These are phyloP conservation scores for Lasius platythorax DNA, from an alignment of 2,888 invertebrate species.

Conservation along the genomic window DNA sequence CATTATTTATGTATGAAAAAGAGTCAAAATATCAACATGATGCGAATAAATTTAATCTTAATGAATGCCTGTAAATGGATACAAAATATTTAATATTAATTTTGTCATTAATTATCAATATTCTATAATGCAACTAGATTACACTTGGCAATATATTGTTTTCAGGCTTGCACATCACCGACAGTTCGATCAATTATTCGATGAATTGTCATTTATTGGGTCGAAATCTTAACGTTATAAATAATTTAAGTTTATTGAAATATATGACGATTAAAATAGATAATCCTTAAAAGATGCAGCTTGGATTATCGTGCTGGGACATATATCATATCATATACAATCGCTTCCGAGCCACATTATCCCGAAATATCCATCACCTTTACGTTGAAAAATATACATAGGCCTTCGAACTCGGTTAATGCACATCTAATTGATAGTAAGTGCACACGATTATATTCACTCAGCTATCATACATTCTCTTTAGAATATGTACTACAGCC, in stretches of 20 bases:
- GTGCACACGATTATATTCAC: slow-evolving; percentile 29
- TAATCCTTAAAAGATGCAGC: background rate
- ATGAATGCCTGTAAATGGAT: slow-evolving; percentile 15
- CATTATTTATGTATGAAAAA: slow-evolving; percentile 42
- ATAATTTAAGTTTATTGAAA: background rate
- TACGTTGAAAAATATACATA: background rate
- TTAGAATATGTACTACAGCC: slow-evolving; percentile 15
- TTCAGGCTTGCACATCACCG: background rate
- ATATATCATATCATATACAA: background rate
- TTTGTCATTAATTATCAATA: slow-evolving; percentile 48
- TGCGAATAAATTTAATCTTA: slow-evolving; percentile 28
- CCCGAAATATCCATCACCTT: background rate
- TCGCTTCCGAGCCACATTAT: background rate
- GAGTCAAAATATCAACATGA: slow-evolving; percentile 20
- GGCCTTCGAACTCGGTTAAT: background rate
- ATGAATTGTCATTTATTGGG: slow-evolving; percentile 19
- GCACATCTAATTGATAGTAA: slow-evolving; percentile 34
- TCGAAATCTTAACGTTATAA: background rate
- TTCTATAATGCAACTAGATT: slow-evolving; percentile 33
- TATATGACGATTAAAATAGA: background rate
- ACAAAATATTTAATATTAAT: slow-evolving; percentile 47
- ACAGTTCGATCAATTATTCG: slow-evolving; percentile 15
- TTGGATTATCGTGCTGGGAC: background rate
- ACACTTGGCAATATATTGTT: slow-evolving; percentile 30
- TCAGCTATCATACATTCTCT: slow-evolving; percentile 35